These are phyloP conservation scores for Potamilus streckersoni DNA, from an alignment of 1,140 invertebrate species.

Conservation along the genomic window DNA sequence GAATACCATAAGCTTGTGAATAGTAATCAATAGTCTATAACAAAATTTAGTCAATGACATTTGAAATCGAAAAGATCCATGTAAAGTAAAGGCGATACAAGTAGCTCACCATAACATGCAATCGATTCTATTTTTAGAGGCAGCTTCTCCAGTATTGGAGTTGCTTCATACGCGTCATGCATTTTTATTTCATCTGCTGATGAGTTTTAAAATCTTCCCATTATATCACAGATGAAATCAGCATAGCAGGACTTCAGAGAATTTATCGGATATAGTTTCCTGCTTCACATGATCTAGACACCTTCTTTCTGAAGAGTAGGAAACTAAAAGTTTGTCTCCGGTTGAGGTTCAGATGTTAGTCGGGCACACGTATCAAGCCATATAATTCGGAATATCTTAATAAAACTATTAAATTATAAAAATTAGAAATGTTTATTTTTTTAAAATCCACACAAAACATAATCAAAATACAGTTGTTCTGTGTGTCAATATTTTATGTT, in stretches of 20 bases:
- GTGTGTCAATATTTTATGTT: too few species aligned
- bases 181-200: conserved; percentile 67
- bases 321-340: too few species aligned
- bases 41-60: not conserved
- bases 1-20: not conserved
- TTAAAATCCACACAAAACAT: too few species aligned
- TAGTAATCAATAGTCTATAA: not conserved
- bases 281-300: not conserved
- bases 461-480: too few species aligned
- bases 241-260: not conserved
- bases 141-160: conserved; percentile 81
- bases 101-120: conserved; percentile 85
- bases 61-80: not conserved
- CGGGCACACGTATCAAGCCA: too few species aligned
- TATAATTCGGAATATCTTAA: too few species aligned
- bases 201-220: not conserved
- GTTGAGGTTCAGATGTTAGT: too few species aligned
- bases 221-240: not conserved
- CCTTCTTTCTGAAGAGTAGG: too few species aligned
- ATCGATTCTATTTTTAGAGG: conserved; percentile 91
- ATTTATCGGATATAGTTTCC: not conserved
- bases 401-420: too few species aligned
- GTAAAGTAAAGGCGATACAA: too few species aligned
- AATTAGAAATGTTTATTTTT: too few species aligned
- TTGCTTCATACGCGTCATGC: conserved; percentile 88